Evolutionary conservation across 2,797 vertebrate genomes (phyloP).

Genomic region (Lerista edwardsae): DNA sequence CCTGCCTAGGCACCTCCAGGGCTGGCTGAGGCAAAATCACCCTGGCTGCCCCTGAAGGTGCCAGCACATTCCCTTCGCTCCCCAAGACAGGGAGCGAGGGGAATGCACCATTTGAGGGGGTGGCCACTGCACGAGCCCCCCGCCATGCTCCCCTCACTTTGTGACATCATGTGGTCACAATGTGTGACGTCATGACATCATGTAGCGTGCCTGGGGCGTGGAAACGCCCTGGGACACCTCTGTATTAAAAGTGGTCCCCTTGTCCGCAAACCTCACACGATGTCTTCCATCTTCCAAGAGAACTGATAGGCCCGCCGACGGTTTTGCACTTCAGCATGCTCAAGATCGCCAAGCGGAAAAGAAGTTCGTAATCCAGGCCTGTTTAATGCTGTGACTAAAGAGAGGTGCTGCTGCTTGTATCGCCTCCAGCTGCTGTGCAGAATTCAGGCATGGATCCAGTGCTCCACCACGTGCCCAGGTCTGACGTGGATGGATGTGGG

Average conservation of each 20-base stretch:
- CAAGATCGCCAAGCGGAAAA: slow-evolving; percentile 3
- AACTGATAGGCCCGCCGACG: neutral
- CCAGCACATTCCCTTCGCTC: no score
- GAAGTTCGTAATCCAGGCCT: slow-evolving; percentile 51
- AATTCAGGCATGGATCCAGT: slow-evolving; percentile 3
- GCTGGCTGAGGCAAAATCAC: no score
- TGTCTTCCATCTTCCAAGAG: neutral
- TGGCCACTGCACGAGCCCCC: no score
- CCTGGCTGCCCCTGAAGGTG: no score
- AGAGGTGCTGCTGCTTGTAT: slow-evolving; percentile 46
- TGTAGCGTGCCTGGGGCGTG: no score
- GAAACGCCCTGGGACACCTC: no score
- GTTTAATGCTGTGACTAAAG: slow-evolving; percentile 29
- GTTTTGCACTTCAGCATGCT: slow-evolving; percentile 65
- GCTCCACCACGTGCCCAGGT: neutral
- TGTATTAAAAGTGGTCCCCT: slow-evolving; percentile 1
- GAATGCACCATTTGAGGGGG: no score
- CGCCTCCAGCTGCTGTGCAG: slow-evolving; percentile 31
- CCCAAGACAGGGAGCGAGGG: no score
- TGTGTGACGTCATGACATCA: no score
- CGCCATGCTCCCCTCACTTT: no score
- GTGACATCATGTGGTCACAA: no score
- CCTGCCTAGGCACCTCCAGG: no score
- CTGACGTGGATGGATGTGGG: neutral
- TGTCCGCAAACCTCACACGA: neutral